phyloP scores from a whole-genome alignment of 1,140 invertebrate species.

The Plodia interpunctella region DNA sequence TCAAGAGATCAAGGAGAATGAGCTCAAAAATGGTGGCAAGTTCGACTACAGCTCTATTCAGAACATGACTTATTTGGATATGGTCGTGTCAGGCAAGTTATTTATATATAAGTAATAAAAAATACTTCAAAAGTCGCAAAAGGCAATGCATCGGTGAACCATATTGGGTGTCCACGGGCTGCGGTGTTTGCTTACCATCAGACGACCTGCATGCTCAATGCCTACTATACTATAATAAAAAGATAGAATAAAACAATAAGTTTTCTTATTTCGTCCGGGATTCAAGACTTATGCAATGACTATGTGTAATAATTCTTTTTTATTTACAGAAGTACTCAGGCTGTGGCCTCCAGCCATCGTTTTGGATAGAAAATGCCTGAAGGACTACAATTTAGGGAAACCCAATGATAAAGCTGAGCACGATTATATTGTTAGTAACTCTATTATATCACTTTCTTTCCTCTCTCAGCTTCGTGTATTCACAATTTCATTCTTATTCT shows the following conservation, averaged over 20 bases:
- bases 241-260: no score
- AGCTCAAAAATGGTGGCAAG: conserved; percentile 29
- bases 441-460: background rate
- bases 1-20: conserved; percentile 41
- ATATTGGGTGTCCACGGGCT: no score
- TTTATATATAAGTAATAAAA: background rate
- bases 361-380: conserved; percentile 63
- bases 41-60: conserved; percentile 45
- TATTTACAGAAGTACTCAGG: conserved; percentile 75
- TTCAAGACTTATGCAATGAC: no score
- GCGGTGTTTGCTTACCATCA: no score
- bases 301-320: no score
- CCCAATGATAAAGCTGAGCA: conserved; percentile 36
- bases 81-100: conserved; percentile 50
- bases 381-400: conserved; percentile 66
- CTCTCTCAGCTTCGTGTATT: no score
- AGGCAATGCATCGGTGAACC: no score
- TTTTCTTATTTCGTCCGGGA: no score
- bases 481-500: no score
- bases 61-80: conserved; percentile 46
- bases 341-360: conserved; percentile 70
- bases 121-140: no score
- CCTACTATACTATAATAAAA: no score
- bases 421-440: conserved; percentile 45
- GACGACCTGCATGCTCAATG: no score